Base-by-base conservation (phyloP, 2,113 vertebrate species). In the Cynopterus brachyotis region DNA sequence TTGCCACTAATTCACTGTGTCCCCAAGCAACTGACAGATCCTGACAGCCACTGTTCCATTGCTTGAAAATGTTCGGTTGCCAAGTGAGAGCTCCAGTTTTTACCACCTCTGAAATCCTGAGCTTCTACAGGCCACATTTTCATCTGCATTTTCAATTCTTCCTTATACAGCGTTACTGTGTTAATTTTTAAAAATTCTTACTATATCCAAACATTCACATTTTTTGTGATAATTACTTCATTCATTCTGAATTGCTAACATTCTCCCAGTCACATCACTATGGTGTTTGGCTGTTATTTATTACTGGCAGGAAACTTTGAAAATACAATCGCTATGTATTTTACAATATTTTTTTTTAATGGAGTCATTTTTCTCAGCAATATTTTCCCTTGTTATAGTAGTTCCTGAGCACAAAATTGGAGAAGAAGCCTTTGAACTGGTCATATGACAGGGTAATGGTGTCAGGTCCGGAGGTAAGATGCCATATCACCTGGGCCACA, bases 291-390 rank as follows among this genome's bases (percentile, higher is more conserved):
- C 22, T 91, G 16, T 88, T 83, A 35, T 67, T 94, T 85, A 50
- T 87, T 82, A 66, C 67, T 64, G 80, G 70, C 40, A n/a, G 96
- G 91, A 88, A 83, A 83, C 45, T 86, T 78, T 28, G 37, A 91
- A 76, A 72, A 83, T 53, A 60, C 2, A 60, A 6, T 80, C 88
- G 64, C 17, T 84, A 9, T 75, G 15, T 90, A 78, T 86, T 90
- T 93, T 87, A 93, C 32, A n/a, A 66, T 47, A 32, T 69, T 87
- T 50, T 50, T 47, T 50, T 50, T 16, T 16, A 16, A 81, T 45
- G n/a, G 72, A 42, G 9, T 37, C 45, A 15, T n/a, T 87, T 20
- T 94, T 82, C 19, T 42, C 19, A 9, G 22, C 37, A 28, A 5
- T 10, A 62, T 62, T 70, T 2, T 45, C 66, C 20, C 1, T 40